Base-by-base conservation (phyloP, 2,888 invertebrate species). In the Polydesmus complanatus region DNA sequence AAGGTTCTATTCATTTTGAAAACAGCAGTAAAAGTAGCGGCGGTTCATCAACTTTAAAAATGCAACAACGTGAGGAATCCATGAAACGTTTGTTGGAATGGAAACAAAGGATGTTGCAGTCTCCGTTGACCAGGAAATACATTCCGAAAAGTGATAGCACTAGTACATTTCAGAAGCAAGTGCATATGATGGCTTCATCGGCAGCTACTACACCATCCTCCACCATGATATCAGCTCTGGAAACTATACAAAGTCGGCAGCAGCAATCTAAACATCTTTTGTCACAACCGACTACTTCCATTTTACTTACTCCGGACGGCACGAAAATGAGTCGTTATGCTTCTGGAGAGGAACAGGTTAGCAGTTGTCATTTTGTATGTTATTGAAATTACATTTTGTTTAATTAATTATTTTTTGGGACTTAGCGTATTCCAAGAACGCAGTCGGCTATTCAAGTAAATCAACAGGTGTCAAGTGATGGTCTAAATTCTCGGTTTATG, bases 71-170 rank as follows among this genome's bases (percentile, higher is more conserved):
- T 27, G 91, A 91, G 75, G 91, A 91, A 73, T 91, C 90, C 11
- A 91, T 91, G 89, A 90, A 89, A 74, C 80, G 91, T 25, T 75
- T 91, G 62, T 76, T 91, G 55, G 91, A 91, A 75, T 91, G 91
- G 91, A 91, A 91, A 73, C 90, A 91, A 75, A 80, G 90, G 68
- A 91, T 92, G 91, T 76, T 91, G 68, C 90, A 90, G 73, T 89
- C 89, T 18, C 90, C 91, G 5, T 74, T 91, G 67, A 88, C 89
- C 22, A 81, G 88, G 65, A 90, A 89, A 73, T 82, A 64, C 55
- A 58, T 63, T 11, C 63, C 52, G n/a, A 59, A 52, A 27, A 55
- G 49, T n/a, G 56, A 22, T 25, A 51, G n/a, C 19, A 49, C 22
- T 23, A 37, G 37, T 14, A 37, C 37, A 37, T 37, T 37, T 37